These are phyloP conservation scores for Gymnorhina tibicen DNA, from an alignment of 2,113 vertebrate species.

Conservation along the genomic window DNA sequence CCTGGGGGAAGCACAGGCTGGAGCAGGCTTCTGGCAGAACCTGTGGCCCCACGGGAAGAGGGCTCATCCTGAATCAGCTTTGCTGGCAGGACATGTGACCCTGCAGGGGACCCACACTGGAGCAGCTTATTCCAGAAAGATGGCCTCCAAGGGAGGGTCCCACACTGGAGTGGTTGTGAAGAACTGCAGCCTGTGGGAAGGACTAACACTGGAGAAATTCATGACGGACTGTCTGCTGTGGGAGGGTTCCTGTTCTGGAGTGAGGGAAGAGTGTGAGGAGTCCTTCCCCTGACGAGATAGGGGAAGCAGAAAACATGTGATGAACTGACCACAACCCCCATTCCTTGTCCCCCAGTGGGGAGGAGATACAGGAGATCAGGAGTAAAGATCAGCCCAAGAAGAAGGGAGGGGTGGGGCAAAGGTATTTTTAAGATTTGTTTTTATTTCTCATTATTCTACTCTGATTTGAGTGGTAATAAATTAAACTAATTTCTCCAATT, in stretches of 20 bases:
- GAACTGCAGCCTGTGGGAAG: background rate
- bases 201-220: background rate
- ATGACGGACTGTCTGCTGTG: no score
- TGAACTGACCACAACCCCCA: background rate
- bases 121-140: background rate
- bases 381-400: background rate
- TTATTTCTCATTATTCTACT: background rate
- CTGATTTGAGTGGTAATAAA: background rate
- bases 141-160: background rate
- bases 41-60: background rate
- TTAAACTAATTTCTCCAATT: background rate
- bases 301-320: background rate
- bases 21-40: background rate
- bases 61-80: background rate
- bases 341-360: background rate
- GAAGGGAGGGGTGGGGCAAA: background rate
- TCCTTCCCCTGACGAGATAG: accelerated
- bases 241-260: background rate
- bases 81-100: background rate
- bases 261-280: background rate
- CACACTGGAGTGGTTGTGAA: background rate
- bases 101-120: background rate
- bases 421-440: background rate
- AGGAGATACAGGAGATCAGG: background rate
- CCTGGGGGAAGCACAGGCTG: background rate